Conservation (phyloP, 2,888 invertebrate species). For the Thumatha senex region DNA sequence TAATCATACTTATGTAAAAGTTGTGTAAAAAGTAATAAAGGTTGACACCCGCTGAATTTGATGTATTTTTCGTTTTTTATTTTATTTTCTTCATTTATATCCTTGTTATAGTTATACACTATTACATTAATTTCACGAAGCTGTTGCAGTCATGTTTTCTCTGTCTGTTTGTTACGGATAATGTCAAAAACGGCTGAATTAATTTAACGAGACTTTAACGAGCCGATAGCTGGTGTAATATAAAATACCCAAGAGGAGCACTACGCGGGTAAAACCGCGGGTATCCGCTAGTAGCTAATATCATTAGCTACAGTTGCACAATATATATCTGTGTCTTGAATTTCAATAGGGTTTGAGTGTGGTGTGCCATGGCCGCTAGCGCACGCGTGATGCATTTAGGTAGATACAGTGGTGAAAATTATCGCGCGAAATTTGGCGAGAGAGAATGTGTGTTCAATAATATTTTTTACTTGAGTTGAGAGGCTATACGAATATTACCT, state of each 20-base stretch:
- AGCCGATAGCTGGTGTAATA: constrained; percentile 20
- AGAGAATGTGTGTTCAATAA: neutral
- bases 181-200: too few species aligned
- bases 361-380: constrained; percentile 58
- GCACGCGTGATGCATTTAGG: constrained; percentile 36
- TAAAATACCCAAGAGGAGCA: constrained; percentile 42
- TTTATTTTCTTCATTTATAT: too few species aligned
- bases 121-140: too few species aligned
- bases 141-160: too few species aligned
- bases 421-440: constrained; percentile 10
- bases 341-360: constrained; percentile 45
- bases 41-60: neutral
- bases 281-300: too few species aligned
- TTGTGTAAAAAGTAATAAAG: constrained; percentile 7
- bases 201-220: too few species aligned
- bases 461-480: too few species aligned
- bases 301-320: constrained; percentile 39
- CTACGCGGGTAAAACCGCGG: too few species aligned
- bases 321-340: constrained; percentile 31
- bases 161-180: too few species aligned
- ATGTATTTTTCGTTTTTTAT: neutral
- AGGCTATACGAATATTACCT: too few species aligned
- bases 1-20: constrained; percentile 21
- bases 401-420: constrained; percentile 48
- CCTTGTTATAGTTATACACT: too few species aligned